These are phyloP conservation scores for Vanessa cardui DNA, from an alignment of 2,888 invertebrate genomes.

Conservation along the genomic window DNA sequence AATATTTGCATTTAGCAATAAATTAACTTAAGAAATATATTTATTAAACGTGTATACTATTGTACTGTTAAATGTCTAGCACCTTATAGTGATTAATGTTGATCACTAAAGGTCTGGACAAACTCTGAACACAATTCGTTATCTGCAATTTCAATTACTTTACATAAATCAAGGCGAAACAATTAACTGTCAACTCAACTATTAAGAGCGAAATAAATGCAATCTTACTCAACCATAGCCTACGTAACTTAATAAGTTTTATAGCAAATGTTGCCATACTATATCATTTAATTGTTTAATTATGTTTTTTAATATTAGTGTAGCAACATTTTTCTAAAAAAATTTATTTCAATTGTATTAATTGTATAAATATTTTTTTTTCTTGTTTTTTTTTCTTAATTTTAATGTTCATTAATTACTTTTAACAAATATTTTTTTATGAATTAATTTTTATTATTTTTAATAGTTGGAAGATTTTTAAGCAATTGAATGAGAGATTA, in stretches of 20 bases:
- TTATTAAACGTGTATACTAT: not conserved
- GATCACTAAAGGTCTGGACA: conserved; percentile 17
- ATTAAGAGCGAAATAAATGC: conserved; percentile 14
- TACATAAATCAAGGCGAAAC: conserved; percentile 25
- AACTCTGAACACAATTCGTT: conserved; percentile 14
- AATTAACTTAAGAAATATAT: not conserved
- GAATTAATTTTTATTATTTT: too few relatives aligned
- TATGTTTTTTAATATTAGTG: too few relatives aligned
- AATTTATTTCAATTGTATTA: too few relatives aligned
- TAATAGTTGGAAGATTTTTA: too few relatives aligned
- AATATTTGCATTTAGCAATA: not conserved
- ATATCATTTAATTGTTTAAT: too few relatives aligned
- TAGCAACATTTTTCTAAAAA: too few relatives aligned
- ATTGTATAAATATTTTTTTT: too few relatives aligned
- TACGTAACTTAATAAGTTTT: not conserved
- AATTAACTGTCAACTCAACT: conserved; percentile 14
- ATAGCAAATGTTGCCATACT: too few relatives aligned
- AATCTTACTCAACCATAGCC: not conserved
- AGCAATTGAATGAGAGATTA: too few relatives aligned
- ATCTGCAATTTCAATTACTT: conserved; percentile 19
- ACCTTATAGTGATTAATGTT: conserved; percentile 19
- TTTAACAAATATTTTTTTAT: too few relatives aligned
- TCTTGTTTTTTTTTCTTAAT: too few relatives aligned
- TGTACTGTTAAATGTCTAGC: not conserved
- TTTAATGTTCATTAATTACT: too few relatives aligned